Base-by-base conservation (phyloP, 2,888 invertebrate genomes). In the Sylvicola fuscatus region DNA sequence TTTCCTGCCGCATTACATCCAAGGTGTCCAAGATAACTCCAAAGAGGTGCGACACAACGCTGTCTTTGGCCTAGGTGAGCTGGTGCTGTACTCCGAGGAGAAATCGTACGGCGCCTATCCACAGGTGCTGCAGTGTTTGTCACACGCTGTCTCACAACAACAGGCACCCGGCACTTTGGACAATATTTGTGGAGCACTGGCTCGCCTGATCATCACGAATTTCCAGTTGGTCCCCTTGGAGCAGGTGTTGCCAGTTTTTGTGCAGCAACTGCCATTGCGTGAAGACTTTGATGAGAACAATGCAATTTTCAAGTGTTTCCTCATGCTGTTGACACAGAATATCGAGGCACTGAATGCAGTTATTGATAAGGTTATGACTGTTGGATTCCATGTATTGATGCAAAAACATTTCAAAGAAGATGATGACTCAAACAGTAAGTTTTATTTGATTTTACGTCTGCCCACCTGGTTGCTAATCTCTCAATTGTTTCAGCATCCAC, bases 21-120 rank as follows among this genome's bases (percentile, higher is more conserved):
- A 55, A 35, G 66, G 70, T 33, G 58, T 70, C 2, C 59, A 61
- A 36, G 80, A 81, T 53, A 50, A 62, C 1, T 69, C 70, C 44
- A 68, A 70, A 34, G 78, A 78, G 52, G 75, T 80, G 2, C 64
- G 82, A 36, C 80, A 79, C 49, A 83, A 83, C 56, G 65, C 78
- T 1, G 71, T 76, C 33, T 83, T 67, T 52, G 81, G 76, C 13
- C 57, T 82, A 33, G 83, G 82, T 3, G 78, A 82, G 49, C 61
- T 82, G 47, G 70, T 71, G 31, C 54, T 72, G 11, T 65, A 73
- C 52, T 71, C 74, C 34, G 72, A 68, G 51, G 69, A 72, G 33
- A 61, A 64, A 39, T 57, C 72, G 39, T 71, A 62, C 47, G 56
- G 62, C 35, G 64, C 70, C 44, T 81, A 72, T 52, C 60, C 65